phyloP scores from a whole-genome alignment of 2,113 vertebrate genomes.

The Brachyhypopomus occidentalis region DNA sequence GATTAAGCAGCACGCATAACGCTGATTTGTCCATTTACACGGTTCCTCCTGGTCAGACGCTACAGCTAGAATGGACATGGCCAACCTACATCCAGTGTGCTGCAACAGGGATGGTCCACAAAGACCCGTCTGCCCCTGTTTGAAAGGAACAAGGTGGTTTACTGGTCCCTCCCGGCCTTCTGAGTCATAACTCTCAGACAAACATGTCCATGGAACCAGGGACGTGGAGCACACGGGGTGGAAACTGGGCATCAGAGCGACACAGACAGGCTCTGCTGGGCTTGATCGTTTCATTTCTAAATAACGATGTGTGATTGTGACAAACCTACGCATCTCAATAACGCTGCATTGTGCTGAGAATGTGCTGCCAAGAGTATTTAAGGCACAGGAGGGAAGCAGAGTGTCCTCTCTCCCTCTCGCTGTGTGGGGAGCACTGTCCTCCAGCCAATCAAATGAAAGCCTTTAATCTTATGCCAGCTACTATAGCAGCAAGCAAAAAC shows the following conservation, averaged over 20 bases:
- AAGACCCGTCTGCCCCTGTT: slow-evolving; percentile 31
- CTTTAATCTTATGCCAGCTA: not conserved
- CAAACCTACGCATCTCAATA: slow-evolving; percentile 24
- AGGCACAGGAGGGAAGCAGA: slow-evolving; percentile 24
- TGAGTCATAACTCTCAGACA: slow-evolving; percentile 51
- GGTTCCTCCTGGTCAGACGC: slow-evolving; percentile 16
- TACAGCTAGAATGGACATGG: slow-evolving; percentile 4
- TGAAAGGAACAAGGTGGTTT: slow-evolving; percentile 47
- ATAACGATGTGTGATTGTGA: slow-evolving; percentile 45
- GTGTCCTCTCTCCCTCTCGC: slow-evolving; percentile 17
- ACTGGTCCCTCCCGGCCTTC: slow-evolving; percentile 50
- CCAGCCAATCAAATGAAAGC: slow-evolving; percentile 45
- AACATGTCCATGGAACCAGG: slow-evolving; percentile 22
- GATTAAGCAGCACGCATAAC: not conserved
- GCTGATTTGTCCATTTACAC: not conserved
- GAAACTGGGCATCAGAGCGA: slow-evolving; percentile 25
- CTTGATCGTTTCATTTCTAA: slow-evolving; percentile 32
- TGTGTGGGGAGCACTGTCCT: slow-evolving; percentile 4
- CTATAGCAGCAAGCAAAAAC: slow-evolving; percentile 14
- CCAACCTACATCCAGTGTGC: slow-evolving; percentile 17
- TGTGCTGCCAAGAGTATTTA: slow-evolving; percentile 46
- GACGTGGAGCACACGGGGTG: slow-evolving; percentile 14
- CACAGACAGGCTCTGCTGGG: slow-evolving; percentile 7
- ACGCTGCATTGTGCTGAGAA: slow-evolving; percentile 25
- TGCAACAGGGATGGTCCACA: slow-evolving; percentile 23